phyloP scores from a whole-genome alignment of 2,113 vertebrate species.

The Pseudonaja textilis region DNA sequence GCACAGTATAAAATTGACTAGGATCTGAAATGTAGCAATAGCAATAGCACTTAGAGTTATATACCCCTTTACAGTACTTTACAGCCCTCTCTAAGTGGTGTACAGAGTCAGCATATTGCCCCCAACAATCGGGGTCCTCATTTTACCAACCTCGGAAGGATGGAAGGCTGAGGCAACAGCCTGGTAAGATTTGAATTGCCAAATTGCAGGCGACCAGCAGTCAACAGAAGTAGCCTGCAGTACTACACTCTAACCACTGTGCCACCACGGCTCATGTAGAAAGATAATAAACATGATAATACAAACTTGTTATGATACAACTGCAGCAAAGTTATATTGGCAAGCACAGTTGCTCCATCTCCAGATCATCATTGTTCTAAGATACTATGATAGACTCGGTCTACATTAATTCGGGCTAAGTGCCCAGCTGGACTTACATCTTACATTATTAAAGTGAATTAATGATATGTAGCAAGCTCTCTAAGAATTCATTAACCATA shows the following conservation, averaged over 20 bases:
- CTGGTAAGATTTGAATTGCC: no score
- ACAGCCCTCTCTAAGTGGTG: no score
- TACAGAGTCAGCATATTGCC: no score
- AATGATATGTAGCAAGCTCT: not conserved
- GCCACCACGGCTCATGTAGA: no score
- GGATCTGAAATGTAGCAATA: not conserved
- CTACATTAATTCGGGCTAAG: not conserved
- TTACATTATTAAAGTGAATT: constrained; percentile 10
- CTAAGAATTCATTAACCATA: constrained; percentile 1
- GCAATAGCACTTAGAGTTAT: no score
- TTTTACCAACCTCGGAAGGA: no score
- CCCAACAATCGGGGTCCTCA: no score
- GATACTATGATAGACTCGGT: not conserved
- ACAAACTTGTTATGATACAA: not conserved
- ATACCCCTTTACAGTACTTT: no score
- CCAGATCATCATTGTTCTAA: not conserved
- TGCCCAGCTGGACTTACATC: not conserved
- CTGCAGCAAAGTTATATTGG: not conserved
- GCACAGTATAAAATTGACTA: not conserved
- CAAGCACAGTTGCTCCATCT: not conserved
- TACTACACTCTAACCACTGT: no score
- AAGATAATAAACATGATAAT: not conserved
- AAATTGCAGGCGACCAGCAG: no score
- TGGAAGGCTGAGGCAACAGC: no score
- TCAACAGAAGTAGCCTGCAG: no score